These are phyloP conservation scores for Agapostemon virescens DNA, from an alignment of 2,888 invertebrate genomes.

Conservation along the genomic window DNA sequence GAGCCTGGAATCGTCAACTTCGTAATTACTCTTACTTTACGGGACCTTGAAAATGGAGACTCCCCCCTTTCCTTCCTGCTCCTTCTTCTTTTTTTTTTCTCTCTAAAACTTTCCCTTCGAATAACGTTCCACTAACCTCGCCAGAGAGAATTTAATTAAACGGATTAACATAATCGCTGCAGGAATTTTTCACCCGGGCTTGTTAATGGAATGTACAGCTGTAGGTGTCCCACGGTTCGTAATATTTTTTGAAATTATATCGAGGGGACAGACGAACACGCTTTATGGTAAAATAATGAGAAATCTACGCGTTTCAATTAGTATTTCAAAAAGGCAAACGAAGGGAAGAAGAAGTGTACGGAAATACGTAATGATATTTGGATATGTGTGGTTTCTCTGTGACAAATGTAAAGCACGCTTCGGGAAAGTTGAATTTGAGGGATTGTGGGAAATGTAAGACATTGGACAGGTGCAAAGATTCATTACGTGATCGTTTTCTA, in stretches of 20 bases:
- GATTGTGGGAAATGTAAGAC: too few relatives aligned
- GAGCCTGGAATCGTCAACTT: constrained; percentile 21
- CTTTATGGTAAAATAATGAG: neutral
- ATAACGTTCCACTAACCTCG: neutral
- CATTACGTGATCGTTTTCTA: too few relatives aligned
- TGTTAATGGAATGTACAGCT: constrained; percentile 1
- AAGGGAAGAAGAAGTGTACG: neutral
- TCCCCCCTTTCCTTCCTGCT: neutral
- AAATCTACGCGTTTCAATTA: neutral
- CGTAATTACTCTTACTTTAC: constrained; percentile 35
- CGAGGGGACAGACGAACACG: neutral
- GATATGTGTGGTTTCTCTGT: too few relatives aligned
- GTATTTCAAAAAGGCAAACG: neutral
- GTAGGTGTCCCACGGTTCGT: neutral
- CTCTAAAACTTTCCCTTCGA: neutral
- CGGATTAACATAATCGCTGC: constrained; percentile 15
- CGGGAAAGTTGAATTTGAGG: too few relatives aligned
- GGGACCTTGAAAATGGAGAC: constrained; percentile 6
- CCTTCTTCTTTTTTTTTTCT: neutral
- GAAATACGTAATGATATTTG: too few relatives aligned
- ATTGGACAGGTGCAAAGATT: too few relatives aligned
- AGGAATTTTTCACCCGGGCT: neutral
- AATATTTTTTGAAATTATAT: neutral
- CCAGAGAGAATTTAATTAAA: constrained; percentile 3
- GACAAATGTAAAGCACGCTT: too few relatives aligned